Conservation (phyloP, 2,113 vertebrate genomes). For the Anthoscopus minutus region DNA sequence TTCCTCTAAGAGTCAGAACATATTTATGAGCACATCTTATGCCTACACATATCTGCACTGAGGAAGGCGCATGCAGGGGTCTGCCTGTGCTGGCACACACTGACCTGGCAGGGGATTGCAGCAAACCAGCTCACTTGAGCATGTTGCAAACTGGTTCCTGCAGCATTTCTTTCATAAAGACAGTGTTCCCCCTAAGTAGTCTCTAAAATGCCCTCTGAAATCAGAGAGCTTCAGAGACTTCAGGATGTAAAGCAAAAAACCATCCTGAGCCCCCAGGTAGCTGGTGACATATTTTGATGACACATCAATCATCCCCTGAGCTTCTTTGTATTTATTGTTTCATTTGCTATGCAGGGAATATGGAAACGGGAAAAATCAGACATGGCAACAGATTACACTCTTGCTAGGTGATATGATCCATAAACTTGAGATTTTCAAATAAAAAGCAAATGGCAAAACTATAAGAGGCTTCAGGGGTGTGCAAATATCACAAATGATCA, state of each 20-base stretch:
- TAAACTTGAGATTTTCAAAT: neutral
- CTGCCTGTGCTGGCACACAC: neutral
- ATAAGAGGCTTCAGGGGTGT: neutral
- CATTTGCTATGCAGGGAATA: neutral
- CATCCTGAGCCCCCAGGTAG: neutral
- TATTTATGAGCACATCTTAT: neutral
- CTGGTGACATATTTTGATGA: neutral
- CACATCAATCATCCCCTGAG: neutral
- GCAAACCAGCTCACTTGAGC: neutral
- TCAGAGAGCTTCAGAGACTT: neutral
- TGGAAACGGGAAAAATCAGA: neutral
- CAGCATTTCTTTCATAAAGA: neutral
- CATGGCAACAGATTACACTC: neutral
- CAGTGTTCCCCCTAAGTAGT: neutral
- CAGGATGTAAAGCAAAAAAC: neutral
- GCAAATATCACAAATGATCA: neutral
- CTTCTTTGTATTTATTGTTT: neutral
- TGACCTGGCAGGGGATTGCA: neutral
- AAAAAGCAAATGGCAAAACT: neutral
- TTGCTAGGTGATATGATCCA: neutral
- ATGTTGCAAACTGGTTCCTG: neutral
- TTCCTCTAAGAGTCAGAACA: neutral
- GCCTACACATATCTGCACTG: neutral
- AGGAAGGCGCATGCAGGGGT: fast-evolving
- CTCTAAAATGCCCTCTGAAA: neutral